Evolutionary conservation across 1,140 invertebrate genomes (phyloP), one percentile per base, ranked within the genome.

Genomic region (Drosophila pallidifrons): DNA sequence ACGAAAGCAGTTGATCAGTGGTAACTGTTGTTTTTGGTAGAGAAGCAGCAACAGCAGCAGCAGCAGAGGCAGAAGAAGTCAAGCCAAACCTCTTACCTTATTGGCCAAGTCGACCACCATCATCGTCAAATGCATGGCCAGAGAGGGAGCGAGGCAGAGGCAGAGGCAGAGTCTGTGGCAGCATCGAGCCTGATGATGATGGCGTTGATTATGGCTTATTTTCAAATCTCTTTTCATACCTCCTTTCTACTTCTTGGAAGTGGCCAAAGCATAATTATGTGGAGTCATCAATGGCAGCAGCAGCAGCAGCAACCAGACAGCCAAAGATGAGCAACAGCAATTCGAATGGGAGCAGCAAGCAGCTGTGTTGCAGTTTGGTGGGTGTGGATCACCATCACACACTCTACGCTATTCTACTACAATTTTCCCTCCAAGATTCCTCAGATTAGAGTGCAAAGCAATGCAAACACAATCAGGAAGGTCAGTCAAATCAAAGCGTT

Each of bases 121-220:
- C 86, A 90, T 83, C 81, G 83, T 59, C 70, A 76, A 51, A 49
- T 6, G 49, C 8, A n/a, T 5, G 49, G 35, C 16, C 49, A 16
- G 20, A 25, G 20, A 52, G 32, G n/a, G 11, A 11, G 30, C 28
- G 47, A 47, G 45, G 45, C 10, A 16, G 28, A 10, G 4, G 45
- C 11, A 28, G 45, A 3, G 13, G 28, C 5, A 35, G 7, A 38
- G 35, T 38, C 35, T 38, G 35, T 11, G 8, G 30, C 67, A 11
- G 38, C 61, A 30, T 66, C 57, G 25, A 57, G 61, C 64, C 47
- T 77, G 79, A 77, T 85, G 82, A 83, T 88, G 83, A 87, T 87
- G 83, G 83, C 83, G 85, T 88, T 88, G 83, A 88, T 88, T 88
- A 88, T 88, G 83, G 83, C 83, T 88, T 88, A 88, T 88, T 88